phyloP scores from a whole-genome alignment of 2,888 invertebrate genomes.

The Morinoia aosen region DNA sequence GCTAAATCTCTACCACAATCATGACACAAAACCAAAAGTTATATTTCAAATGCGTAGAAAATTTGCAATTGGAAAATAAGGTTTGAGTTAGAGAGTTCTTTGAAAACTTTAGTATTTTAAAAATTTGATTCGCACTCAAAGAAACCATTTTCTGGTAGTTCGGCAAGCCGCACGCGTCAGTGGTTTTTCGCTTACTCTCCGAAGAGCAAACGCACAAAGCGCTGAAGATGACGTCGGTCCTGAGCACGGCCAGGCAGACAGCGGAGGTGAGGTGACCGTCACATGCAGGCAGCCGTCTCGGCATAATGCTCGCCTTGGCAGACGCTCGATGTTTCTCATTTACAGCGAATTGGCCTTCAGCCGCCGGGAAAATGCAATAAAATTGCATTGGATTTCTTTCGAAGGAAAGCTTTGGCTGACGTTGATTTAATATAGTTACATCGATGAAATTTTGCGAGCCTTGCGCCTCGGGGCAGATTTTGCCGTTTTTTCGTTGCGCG shows the following conservation, averaged over 20 bases:
- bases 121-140: not conserved
- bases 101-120: not conserved
- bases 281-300: not conserved
- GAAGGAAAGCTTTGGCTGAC: conserved; percentile 22
- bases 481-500: not conserved
- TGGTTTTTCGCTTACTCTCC: too few relatives aligned
- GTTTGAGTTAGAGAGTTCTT: too few relatives aligned
- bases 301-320: not conserved
- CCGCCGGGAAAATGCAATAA: conserved; percentile 30
- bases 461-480: not conserved
- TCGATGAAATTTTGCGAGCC: conserved; percentile 15
- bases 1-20: not conserved
- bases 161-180: not conserved
- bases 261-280: not conserved
- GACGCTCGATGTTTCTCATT: conserved; percentile 19
- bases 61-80: too few relatives aligned
- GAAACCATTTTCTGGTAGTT: not conserved
- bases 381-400: not conserved
- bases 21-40: not conserved
- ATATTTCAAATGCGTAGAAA: too few relatives aligned
- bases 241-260: not conserved
- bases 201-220: not conserved
- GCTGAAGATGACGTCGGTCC: too few relatives aligned
- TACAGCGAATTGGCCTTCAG: conserved; percentile 11
- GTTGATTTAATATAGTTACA: conserved; percentile 12